Evolutionary conservation across 2,113 vertebrate genomes (phyloP).

Genomic region (Gopherus flavomarginatus): DNA sequence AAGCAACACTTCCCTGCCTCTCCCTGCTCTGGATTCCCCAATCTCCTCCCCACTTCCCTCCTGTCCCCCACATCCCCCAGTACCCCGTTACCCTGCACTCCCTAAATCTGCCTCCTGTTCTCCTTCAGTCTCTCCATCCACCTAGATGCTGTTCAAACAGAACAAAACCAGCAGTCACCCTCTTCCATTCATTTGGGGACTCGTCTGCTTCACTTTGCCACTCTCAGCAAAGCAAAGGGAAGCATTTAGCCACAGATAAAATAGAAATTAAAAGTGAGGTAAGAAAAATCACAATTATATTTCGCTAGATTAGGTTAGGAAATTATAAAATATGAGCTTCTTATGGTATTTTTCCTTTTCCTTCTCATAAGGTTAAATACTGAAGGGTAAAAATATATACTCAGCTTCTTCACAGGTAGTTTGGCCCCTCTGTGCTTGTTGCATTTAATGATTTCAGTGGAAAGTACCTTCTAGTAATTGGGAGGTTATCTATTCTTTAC

Average conservation of each 20-base stretch:
- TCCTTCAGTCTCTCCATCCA: background rate
- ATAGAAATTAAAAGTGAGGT: background rate
- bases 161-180: background rate
- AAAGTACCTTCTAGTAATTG: background rate
- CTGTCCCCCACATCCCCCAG: too few species aligned
- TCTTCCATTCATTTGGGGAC: background rate
- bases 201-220: background rate
- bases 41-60: too few species aligned
- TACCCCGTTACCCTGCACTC: background rate
- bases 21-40: too few species aligned
- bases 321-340: background rate
- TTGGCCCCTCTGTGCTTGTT: background rate
- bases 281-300: background rate
- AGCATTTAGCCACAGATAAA: background rate
- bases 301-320: background rate
- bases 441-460: background rate
- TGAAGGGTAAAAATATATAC: background rate
- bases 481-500: background rate
- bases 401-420: background rate
- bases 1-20: background rate
- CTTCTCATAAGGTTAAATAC: background rate
- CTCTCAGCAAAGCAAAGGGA: background rate
- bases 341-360: background rate
- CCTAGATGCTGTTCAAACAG: rapidly evolving
- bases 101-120: background rate